Evolutionary conservation across 1,140 invertebrate species (phyloP), one percentile per base, ranked within the genome.

Genomic region (Bemisia tabaci): DNA sequence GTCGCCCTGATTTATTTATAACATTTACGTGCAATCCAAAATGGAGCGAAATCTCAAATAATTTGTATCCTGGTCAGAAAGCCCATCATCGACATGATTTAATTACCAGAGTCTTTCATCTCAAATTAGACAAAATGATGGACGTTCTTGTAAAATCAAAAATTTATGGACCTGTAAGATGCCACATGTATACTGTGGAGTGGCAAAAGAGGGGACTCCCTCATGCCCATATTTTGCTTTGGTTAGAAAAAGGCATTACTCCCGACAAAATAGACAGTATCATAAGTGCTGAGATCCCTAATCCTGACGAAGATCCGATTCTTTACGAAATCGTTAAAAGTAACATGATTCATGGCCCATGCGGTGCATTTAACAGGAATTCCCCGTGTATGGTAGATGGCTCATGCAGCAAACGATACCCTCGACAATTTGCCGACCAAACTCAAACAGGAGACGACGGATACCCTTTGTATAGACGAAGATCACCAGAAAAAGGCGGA

Each of bases 321-420:
- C 66, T 75, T 59, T 61, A 73, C 66, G 72, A 75, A 68, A 65
- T 69, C 63, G 70, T 76, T 68, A 74, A 72, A 68, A 75, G 73
- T 72, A 74, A 71, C 67, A 73, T 74, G 75, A 73, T 76, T 72
- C 73, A 74, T 73, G 72, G 75, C 33, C 74, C 74, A 26, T 75
- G 74, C 69, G 74, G 76, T 26, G 22, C 26, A 59, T 25, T 59
- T n/a, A 68, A 66, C 17, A n/a, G n/a, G 9, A 66, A 26, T 58
- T 26, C 64, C 24, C 61, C 26, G 2, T 68, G 68, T 58, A 68
- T 59, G 39, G 59, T 48, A 26, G 21, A 66, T 39, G 25, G 22
- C 1, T 21, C 22, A 58, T 67, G 65, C 24, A 33, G 27, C 24
- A 67, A 63, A 33, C 23, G 64, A 22, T 81, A 70, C 71, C 77